A percentile compares a stretch with the other conserved stretches of the same genome.
These are phyloP conservation scores for Drosophila miranda DNA, from an alignment of 1,140 invertebrate genomes.

Conservation along the genomic window DNA sequence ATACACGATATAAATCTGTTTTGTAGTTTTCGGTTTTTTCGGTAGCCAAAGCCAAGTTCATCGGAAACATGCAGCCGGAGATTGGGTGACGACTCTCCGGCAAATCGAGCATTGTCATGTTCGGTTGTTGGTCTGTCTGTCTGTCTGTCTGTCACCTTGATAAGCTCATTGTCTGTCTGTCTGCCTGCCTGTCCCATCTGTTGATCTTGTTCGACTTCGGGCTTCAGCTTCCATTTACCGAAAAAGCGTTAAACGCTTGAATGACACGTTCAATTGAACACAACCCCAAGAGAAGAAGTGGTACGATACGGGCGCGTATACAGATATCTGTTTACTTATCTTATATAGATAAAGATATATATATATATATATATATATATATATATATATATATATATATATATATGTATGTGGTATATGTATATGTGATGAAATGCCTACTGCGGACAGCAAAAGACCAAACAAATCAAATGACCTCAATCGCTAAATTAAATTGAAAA, in stretches of 20 bases:
- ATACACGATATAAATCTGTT: conserved; percentile 35
- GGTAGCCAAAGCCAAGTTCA: conserved; percentile 33
- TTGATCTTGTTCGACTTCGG: conserved; percentile 40
- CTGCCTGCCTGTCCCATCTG: conserved; percentile 38
- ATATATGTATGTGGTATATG: conserved; percentile 7
- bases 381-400: conserved; percentile 4
- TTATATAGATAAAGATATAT: conserved; percentile 1
- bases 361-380: conserved; percentile 9
- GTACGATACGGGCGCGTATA: neutral
- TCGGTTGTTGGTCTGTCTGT: neutral
- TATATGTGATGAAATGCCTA: conserved; percentile 45
- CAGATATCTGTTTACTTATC: conserved; percentile 6
- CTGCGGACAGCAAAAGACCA: conserved; percentile 10
- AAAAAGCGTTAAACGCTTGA: conserved; percentile 67
- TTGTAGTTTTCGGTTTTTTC: conserved; percentile 19
- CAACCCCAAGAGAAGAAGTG: conserved; percentile 20
- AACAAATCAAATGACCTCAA: conserved; percentile 77
- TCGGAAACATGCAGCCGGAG: conserved; percentile 16
- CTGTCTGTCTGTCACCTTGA: too few species aligned
- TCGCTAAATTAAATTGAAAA: conserved; percentile 72
- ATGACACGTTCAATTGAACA: conserved; percentile 78
- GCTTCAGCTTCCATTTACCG: conserved; percentile 29
- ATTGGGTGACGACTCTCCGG: conserved; percentile 9
- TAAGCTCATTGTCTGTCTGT: too few species aligned
- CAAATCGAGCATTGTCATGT: conserved; percentile 38